These are phyloP conservation scores for Empidonax alnorum DNA, from an alignment of 2,113 vertebrate genomes.

Conservation along the genomic window DNA sequence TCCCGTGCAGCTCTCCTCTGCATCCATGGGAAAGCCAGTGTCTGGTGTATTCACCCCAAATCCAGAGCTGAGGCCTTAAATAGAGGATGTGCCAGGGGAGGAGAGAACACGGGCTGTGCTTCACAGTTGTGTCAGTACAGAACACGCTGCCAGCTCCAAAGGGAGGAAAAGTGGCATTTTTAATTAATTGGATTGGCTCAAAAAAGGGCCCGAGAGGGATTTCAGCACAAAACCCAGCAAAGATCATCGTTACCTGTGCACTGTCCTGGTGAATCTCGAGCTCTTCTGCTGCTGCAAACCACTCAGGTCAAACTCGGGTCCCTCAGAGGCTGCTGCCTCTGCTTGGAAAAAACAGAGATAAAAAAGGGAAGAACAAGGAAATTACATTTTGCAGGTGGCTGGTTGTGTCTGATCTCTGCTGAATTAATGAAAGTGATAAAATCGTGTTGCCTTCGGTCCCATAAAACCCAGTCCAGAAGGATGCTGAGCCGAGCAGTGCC, in stretches of 20 bases:
- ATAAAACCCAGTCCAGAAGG: background rate
- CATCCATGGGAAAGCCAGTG: background rate
- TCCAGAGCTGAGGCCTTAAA: background rate
- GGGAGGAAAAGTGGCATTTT: background rate
- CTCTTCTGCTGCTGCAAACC: background rate
- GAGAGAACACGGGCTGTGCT: background rate
- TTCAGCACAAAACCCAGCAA: background rate
- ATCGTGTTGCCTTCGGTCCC: accelerated
- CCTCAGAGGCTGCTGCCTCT: background rate
- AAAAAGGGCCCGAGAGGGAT: background rate
- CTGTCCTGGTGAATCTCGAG: background rate
- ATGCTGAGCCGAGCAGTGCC: background rate
- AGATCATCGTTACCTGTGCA: background rate
- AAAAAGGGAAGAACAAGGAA: background rate
- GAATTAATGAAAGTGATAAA: background rate
- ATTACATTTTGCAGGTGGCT: background rate
- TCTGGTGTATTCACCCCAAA: background rate
- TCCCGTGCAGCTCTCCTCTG: accelerated
- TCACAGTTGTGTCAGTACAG: background rate
- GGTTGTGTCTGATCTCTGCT: background rate
- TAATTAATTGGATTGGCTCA: background rate
- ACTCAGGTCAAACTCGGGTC: background rate
- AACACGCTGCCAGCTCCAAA: accelerated
- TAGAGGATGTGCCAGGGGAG: background rate
- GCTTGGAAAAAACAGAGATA: background rate